Evolutionary conservation across 2,888 invertebrate species (phyloP).

Genomic region (Protula sp.): DNA sequence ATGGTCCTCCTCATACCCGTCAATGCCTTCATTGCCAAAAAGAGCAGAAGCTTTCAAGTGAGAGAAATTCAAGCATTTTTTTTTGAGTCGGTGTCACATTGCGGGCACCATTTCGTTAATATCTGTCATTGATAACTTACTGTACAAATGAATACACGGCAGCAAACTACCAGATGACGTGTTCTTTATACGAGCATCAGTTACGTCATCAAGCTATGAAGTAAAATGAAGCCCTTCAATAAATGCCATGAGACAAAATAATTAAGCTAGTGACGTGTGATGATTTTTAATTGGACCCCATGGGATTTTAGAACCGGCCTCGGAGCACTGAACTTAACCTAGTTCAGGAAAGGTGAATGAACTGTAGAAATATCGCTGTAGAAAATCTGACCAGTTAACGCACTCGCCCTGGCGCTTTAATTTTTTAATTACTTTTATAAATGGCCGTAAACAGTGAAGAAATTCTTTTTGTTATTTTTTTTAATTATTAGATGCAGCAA

Average conservation of each 20-base stretch:
- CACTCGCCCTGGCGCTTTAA: too few relatives aligned
- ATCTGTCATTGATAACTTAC: not conserved
- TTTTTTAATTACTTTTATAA: too few relatives aligned
- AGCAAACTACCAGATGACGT: not conserved
- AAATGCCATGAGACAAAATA: too few relatives aligned
- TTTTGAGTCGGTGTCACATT: not conserved
- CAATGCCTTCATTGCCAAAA: slow-evolving; percentile 17
- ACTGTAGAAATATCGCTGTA: too few relatives aligned
- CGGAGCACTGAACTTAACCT: too few relatives aligned
- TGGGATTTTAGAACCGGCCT: too few relatives aligned
- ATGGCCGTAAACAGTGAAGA: too few relatives aligned
- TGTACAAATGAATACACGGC: not conserved
- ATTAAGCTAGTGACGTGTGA: not conserved
- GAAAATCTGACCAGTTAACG: too few relatives aligned
- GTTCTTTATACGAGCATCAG: not conserved
- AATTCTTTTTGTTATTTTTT: not conserved
- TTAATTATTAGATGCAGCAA: slow-evolving; percentile 11
- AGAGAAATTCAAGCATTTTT: too few relatives aligned
- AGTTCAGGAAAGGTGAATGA: too few relatives aligned
- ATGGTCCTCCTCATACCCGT: slow-evolving; percentile 19
- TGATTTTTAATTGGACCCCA: too few relatives aligned
- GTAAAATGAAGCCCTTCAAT: too few relatives aligned
- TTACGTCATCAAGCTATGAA: not conserved
- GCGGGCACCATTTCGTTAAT: not conserved
- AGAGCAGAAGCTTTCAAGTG: slow-evolving; percentile 18